Percentiles rank a stretch among this genome's conserved stretches.
Evolutionary conservation across 2,113 vertebrate species (phyloP).

Genomic region (Columba janthina): DNA sequence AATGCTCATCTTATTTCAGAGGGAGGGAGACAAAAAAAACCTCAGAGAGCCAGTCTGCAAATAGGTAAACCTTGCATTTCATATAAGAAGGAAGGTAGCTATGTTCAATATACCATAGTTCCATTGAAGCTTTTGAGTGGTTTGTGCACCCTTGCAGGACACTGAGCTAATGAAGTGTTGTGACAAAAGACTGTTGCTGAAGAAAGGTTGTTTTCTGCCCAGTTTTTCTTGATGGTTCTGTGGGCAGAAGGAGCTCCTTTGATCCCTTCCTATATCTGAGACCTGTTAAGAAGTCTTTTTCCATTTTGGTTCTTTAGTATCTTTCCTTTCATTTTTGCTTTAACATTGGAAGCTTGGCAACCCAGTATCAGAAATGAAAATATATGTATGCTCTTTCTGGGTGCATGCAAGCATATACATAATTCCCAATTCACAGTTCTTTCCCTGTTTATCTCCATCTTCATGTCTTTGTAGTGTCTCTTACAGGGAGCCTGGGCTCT

Average conservation of each 20-base stretch:
- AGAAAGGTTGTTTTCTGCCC: not conserved
- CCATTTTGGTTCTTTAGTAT: not conserved
- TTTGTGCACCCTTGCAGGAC: not conserved
- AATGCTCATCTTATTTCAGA: not conserved
- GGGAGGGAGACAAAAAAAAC: not conserved
- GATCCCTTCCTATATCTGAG: not conserved
- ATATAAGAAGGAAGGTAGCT: not conserved
- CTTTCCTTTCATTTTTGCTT: not conserved
- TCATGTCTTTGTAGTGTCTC: not conserved
- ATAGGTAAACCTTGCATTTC: not conserved
- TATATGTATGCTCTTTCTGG: not conserved
- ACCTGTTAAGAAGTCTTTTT: not conserved
- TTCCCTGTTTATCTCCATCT: not conserved
- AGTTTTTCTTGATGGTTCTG: not conserved
- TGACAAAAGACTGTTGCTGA: not conserved
- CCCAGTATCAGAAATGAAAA: not conserved
- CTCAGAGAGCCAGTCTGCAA: not conserved
- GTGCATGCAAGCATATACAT: not conserved
- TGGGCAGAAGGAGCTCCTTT: not conserved
- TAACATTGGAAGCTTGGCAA: not conserved
- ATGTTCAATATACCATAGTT: not conserved
- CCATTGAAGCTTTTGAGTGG: rapidly evolving
- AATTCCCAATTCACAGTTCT: not conserved
- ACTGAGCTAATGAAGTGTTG: not conserved
- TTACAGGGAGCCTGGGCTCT: not conserved